Conservation (phyloP, 2,888 invertebrate genomes). For the Hypomecis atomaria region DNA sequence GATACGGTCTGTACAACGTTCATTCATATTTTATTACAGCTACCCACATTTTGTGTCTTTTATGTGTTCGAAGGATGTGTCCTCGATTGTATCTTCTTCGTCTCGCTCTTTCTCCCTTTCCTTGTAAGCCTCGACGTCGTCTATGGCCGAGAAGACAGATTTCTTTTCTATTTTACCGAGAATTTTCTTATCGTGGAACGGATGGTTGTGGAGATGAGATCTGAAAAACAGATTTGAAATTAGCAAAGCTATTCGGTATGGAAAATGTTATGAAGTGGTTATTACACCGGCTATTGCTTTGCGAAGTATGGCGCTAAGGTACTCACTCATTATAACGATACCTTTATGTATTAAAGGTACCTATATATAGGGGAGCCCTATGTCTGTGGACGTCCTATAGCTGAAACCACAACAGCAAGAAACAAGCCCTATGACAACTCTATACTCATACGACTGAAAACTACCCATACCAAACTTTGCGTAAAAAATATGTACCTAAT, state of each 20-base stretch:
- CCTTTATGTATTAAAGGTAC: no score
- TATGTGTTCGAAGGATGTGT: slow-evolving; percentile 13
- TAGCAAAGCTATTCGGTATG: background rate
- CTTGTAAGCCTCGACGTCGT: slow-evolving; percentile 60
- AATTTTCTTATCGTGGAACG: slow-evolving; percentile 80
- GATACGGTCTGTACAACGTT: background rate
- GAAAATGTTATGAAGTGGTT: background rate
- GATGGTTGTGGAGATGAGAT: slow-evolving; percentile 75
- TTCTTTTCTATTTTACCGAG: slow-evolving; percentile 75
- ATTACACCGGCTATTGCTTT: background rate
- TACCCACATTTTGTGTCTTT: slow-evolving; percentile 21
- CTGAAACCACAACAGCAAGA: no score
- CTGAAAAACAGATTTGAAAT: slow-evolving; percentile 48
- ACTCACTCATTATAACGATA: no score
- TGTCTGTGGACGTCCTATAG: no score
- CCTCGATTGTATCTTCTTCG: slow-evolving; percentile 31
- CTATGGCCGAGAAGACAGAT: slow-evolving; percentile 68
- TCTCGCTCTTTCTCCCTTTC: slow-evolving; percentile 51
- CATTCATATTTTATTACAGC: background rate
- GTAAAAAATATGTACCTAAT: no score
- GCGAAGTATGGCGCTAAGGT: no score
- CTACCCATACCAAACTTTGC: no score
- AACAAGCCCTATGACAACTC: no score
- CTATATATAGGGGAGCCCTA: no score
- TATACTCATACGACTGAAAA: no score